Base-by-base conservation (phyloP, 2,113 vertebrate genomes). In the Pelodiscus sinensis region DNA sequence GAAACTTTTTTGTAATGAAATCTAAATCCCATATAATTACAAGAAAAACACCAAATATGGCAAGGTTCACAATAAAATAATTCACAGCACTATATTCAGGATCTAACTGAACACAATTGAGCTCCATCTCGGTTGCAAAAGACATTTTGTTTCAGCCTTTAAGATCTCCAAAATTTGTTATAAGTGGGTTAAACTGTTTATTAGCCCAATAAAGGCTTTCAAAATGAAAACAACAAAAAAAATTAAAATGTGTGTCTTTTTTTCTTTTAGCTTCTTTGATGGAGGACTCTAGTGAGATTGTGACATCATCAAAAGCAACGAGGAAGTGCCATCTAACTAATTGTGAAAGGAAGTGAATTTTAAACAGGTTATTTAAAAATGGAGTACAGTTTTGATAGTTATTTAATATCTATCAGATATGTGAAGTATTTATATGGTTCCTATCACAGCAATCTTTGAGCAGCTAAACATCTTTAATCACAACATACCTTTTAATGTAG, bases 321-420 rank as follows among this genome's bases (percentile, higher is more conserved):
- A 50, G 38, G 38, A 77, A 25, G 73, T 77, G 13, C 5, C 38
- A 44, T 77, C 38, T 50, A 12, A 68, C 15, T 68, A 52, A 29
- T 86, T 35, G 50, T 60, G 29, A 93, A 65, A 31, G 9, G 73
- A 73, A 80, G 55, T 25, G 38, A 62, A 55, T 16, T 19, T 15
- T 22, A 27, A 2, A 22, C 21, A 29, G n/a, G 2, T 77, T 57
- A 4, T 0, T 1, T 50, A 50, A 91, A 3, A 9, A 44, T 62
- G 24, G 44, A 44, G 44, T 44, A 44, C 44, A 44, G 44, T 75
- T 44, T 75, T 75, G 24, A 44, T 44, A 21, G 2, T 21, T 75
- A 75, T 73, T 73, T 21, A 24, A 73, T 31, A 65, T 8, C 62
- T n/a, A 65, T n/a, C 29, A 65, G 29, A 16, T 68, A 68, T 29